Evolutionary conservation across 2,888 invertebrate genomes (phyloP), one percentile per base, ranked within the genome.

Genomic region (Stenchaetothrips biformis): DNA sequence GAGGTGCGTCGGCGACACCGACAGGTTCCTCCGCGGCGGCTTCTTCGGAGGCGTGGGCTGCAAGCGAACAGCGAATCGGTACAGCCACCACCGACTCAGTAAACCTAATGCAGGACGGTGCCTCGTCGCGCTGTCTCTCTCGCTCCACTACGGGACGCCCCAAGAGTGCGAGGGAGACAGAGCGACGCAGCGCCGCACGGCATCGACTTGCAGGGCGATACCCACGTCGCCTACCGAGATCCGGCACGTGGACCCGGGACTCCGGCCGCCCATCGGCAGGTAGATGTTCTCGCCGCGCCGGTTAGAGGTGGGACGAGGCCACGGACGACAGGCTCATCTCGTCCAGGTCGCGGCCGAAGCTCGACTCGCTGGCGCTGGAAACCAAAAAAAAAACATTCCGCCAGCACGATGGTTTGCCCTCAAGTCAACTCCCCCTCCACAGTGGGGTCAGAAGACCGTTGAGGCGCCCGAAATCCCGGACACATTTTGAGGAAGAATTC

Each of bases 31-130:
- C 79, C 96, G 90, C 3, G 96, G 96, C 82, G 96, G 95, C 87
- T 96, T 96, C 88, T 95, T 95, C 78, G 95, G 95, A 80, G 95
- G 95, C 80, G 93, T 94, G 79, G 94, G 93, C 93, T 93, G 89
- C 78, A 87, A 86, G 79, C 37, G 37, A 37, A 37, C 37, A 37
- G 37, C 1, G 37, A 4, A 37, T 37, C 37, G 37, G 37, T 37
- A 37, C 37, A 37, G 37, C 37, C 37, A 37, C 37, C 4, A 4
- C 37, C 37, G 4, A 37, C 37, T 1, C 37, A 1, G 4, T 37
- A 1, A 37, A 37, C 37, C n/a, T n/a, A n/a, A n/a, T n/a, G n/a
- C 37, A 37, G 37, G 37, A 37, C 37, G 37, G 37, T 4, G 37
- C 37, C 4, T 37, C 37, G 37, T 37, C 37, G 37, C 37, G 1